A percentile compares a stretch with the other conserved stretches of the same genome.
These are phyloP conservation scores for Drosophila trapezifrons DNA, from an alignment of 1,140 invertebrate species.

Conservation along the genomic window DNA sequence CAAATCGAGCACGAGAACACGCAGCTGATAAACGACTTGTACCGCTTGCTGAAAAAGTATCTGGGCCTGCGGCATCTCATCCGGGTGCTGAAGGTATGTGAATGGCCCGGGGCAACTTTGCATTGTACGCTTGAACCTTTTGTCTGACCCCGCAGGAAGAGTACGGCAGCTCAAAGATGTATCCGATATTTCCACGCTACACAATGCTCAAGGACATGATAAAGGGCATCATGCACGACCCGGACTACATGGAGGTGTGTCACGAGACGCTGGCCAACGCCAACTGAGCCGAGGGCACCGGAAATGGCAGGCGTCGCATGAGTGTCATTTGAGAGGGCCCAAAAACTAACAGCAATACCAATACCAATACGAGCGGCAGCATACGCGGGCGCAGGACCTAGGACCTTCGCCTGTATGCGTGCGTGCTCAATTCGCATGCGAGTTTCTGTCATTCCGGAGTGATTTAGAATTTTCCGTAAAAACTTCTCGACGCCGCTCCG, in stretches of 20 bases:
- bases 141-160: constrained; percentile 87
- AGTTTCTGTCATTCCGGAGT: constrained; percentile 65
- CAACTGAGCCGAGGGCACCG: constrained; percentile 80
- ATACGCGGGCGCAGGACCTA: constrained; percentile 27
- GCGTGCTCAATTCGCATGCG: constrained; percentile 58
- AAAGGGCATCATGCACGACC: constrained; percentile 96
- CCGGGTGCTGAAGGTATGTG: constrained; percentile 92
- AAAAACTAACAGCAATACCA: constrained; percentile 44
- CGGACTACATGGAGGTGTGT: constrained; percentile 97
- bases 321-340: constrained; percentile 78
- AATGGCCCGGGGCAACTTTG: constrained; percentile 16
- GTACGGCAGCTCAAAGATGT: constrained; percentile 94
- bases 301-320: constrained; percentile 82
- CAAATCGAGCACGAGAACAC: constrained; percentile 96
- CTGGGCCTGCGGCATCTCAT: constrained; percentile 94
- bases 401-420: constrained; percentile 7
- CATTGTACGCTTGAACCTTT: constrained; percentile 24
- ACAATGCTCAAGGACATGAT: constrained; percentile 98
- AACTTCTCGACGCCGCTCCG: constrained; percentile 30
- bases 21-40: constrained; percentile 97
- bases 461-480: constrained; percentile 44
- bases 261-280: constrained; percentile 88
- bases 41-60: constrained; percentile 95
- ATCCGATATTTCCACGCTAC: constrained; percentile 96
- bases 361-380: constrained; percentile 45